phyloP scores from a whole-genome alignment of 2,888 invertebrate genomes.

The Zygaena filipendulae region DNA sequence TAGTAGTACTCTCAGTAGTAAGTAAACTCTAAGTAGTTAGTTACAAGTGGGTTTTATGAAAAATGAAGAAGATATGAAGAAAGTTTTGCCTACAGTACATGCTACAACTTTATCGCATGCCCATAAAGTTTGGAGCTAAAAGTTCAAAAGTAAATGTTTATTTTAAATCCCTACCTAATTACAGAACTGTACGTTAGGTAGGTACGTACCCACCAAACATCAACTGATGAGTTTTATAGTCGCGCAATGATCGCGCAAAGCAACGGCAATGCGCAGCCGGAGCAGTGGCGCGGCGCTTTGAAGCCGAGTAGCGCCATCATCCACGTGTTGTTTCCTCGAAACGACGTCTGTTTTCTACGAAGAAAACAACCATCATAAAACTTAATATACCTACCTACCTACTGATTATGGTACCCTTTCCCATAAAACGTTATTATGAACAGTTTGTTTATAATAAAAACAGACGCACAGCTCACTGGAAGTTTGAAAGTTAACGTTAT shows the following conservation, averaged over 20 bases:
- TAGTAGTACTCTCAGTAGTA: no score
- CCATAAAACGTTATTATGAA: slow-evolving; percentile 56
- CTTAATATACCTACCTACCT: no score
- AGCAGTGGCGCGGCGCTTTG: no score
- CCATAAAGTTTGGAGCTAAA: slow-evolving; percentile 2
- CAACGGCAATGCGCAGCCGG: slow-evolving; percentile 18
- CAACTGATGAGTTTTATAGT: slow-evolving; percentile 52
- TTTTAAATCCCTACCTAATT: no score
- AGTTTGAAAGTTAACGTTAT: slow-evolving; percentile 18
- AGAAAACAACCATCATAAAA: slow-evolving; percentile 58
- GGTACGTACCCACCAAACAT: slow-evolving; percentile 50
- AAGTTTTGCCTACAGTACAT: no score
- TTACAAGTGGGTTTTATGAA: no score
- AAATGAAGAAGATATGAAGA: no score
- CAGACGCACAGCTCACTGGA: slow-evolving; percentile 25
- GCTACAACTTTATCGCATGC: no score
- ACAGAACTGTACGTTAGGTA: slow-evolving; percentile 47
- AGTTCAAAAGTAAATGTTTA: no score
- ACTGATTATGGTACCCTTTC: no score
- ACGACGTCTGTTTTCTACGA: slow-evolving; percentile 65
- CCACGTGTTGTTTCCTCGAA: slow-evolving; percentile 68
- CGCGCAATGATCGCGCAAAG: no score
- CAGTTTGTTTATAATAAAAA: slow-evolving; percentile 51
- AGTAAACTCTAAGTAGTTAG: no score
- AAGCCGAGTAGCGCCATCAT: slow-evolving; percentile 55